Base-by-base conservation (phyloP, 2,888 invertebrate species). In the Melieria crassipennis region DNA sequence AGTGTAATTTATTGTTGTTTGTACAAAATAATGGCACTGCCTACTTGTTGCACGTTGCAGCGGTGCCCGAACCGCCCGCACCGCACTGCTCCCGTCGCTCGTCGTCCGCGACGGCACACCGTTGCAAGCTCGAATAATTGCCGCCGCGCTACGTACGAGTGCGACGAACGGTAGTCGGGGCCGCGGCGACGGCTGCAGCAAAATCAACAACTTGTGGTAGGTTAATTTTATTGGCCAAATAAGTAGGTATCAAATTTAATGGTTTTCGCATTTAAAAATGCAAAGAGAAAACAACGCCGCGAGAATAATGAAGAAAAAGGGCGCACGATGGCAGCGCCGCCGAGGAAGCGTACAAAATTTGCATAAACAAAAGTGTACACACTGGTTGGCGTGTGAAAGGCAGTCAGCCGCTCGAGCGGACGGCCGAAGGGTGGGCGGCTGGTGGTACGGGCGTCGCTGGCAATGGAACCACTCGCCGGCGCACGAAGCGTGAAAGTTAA, bases 161-260 rank as follows among this genome's bases (percentile, higher is more conserved):
- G 45, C 45, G 50, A 60, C 16, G 45, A 45, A 52, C 46, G n/a
- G 9, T 68, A n/a, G 42, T 50, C 6, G 4, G 42, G 9, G 7
- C n/a, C 55, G 16, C 10, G 10, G 16, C 66, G 45, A 10, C 45
- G 60, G 60, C 50, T 67, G 60, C 57, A 47, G 16, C 65, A 57
- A 50, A 60, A 60, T 45, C 46, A 69, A 50, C 62, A 69, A 69
- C 62, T 73, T 73, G 71, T 55, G 65, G 71, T 71, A 81, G 82
- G 81, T 81, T 81, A 81, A 81, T 81, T 82, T 82, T 81, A 81
- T 81, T 81, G 81, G 82, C 80, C 82, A 82, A 82, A 81, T 81
- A 82, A 82, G 81, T 81, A 79, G 81, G 80, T 81, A 81, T 81
- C 80, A 81, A 81, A 79, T 81, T 80, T 80, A 80, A 80, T 79